These are phyloP conservation scores for Chiloscyllium punctatum DNA, from an alignment of 2,797 vertebrate genomes.

Conservation along the genomic window DNA sequence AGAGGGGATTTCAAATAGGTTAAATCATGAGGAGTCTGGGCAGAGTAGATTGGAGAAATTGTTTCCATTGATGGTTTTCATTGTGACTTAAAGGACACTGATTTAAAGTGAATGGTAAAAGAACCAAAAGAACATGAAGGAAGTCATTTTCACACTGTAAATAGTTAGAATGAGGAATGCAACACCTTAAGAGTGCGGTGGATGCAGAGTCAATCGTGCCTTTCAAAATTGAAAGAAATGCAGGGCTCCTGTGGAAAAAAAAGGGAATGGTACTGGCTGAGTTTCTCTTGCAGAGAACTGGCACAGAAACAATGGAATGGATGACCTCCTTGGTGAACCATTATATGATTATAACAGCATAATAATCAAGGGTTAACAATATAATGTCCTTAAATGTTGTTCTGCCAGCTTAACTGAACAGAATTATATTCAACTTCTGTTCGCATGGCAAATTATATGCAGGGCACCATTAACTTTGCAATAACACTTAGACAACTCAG, in stretches of 20 bases:
- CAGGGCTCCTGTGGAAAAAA: not conserved
- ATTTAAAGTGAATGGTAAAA: not conserved
- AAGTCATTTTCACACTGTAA: no score
- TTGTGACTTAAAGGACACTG: no score
- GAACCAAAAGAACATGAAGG: not conserved
- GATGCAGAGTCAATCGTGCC: no score
- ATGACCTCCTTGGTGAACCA: not conserved
- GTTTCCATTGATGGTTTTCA: no score
- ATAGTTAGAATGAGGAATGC: no score
- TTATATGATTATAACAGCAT: not conserved
- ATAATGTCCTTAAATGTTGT: not conserved
- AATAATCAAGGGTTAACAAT: not conserved
- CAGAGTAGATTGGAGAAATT: no score
- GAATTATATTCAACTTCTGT: no score
- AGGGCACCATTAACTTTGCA: not conserved
- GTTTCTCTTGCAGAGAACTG: not conserved
- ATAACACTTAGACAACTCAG: not conserved
- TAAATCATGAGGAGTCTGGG: no score
- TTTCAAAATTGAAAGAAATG: not conserved
- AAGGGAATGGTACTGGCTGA: not conserved
- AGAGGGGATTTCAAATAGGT: no score
- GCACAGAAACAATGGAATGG: not conserved
- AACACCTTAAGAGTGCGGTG: no score
- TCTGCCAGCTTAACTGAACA: not conserved
- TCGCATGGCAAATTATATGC: not conserved